phyloP scores from a whole-genome alignment of 2,797 vertebrate genomes.

The Cheirogaleus major region DNA sequence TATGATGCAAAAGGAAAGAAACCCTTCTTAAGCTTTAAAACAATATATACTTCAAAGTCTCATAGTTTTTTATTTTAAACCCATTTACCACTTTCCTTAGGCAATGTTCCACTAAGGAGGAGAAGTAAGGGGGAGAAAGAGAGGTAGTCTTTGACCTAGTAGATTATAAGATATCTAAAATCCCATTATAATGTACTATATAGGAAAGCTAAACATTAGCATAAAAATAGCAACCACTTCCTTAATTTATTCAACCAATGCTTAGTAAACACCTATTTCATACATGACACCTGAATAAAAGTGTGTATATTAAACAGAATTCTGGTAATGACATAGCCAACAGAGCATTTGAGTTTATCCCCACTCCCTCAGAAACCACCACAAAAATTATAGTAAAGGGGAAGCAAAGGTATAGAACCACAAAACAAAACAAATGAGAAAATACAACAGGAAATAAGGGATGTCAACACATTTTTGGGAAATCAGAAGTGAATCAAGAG shows the following conservation, averaged over 20 bases:
- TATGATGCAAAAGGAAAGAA: background rate
- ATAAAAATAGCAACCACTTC: background rate
- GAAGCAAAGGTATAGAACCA: background rate
- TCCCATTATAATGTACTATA: background rate
- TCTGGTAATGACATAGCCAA: background rate
- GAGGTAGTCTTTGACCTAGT: background rate
- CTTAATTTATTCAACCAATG: background rate
- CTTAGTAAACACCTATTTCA: background rate
- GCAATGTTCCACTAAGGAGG: background rate
- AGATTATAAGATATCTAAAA: background rate
- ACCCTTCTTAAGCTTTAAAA: background rate
- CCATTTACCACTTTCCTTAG: background rate
- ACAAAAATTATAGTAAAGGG: background rate
- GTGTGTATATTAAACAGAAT: background rate
- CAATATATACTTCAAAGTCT: background rate
- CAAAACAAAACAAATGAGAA: background rate
- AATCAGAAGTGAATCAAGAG: background rate
- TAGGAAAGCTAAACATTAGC: background rate
- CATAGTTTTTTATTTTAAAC: background rate
- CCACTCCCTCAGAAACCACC: background rate
- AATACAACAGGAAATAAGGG: background rate
- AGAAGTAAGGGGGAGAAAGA: background rate
- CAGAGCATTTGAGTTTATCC: background rate
- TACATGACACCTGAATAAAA: background rate
- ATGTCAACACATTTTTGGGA: background rate